Evolutionary conservation across 2,113 vertebrate genomes (phyloP).

Genomic region (Podarcis muralis): DNA sequence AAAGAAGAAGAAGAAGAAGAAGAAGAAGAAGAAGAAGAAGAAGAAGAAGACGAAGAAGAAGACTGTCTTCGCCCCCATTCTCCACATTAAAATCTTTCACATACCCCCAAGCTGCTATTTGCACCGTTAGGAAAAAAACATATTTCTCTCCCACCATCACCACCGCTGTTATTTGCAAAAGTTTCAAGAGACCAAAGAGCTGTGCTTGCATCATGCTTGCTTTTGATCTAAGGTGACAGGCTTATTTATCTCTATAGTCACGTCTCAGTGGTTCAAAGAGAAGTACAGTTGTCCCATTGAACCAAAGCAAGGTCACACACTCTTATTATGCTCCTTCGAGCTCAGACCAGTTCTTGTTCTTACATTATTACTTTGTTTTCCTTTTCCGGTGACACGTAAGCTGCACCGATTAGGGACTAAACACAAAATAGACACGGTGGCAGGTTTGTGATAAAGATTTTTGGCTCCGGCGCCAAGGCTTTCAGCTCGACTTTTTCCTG

Average conservation of each 20-base stretch:
- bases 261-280: background rate
- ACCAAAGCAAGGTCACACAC: background rate
- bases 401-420: background rate
- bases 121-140: no score
- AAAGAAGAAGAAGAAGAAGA: no score
- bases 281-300: background rate
- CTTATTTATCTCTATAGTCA: background rate
- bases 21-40: no score
- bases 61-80: background rate
- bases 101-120: background rate
- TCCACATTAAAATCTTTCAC: background rate
- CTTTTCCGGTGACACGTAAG: background rate
- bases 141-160: no score
- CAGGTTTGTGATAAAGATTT: slow-evolving; percentile 17
- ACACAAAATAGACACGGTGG: background rate
- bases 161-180: background rate
- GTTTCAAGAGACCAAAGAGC: background rate
- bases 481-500: slow-evolving; percentile 5
- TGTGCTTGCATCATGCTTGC: background rate
- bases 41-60: no score
- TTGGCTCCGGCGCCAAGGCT: slow-evolving; percentile 29
- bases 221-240: background rate
- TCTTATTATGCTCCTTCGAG: background rate
- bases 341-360: slow-evolving; percentile 5
- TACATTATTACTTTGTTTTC: background rate